Evolutionary conservation across 1,140 invertebrate genomes (phyloP).

Genomic region (Potamilus streckersoni): DNA sequence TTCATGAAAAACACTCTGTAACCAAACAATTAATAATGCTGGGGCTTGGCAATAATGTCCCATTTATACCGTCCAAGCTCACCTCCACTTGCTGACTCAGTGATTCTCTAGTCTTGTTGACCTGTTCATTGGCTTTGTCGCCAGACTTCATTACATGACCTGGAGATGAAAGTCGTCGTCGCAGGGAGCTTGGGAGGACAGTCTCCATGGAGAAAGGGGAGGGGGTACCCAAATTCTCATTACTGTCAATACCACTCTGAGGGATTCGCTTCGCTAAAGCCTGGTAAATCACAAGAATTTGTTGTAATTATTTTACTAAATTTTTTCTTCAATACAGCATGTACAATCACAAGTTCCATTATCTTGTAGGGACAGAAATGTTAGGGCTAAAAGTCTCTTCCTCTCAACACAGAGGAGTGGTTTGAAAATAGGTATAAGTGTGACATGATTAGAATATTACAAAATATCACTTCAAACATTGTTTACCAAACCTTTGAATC

Average conservation of each 20-base stretch:
- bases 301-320: too few species aligned
- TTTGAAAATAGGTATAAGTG: too few species aligned
- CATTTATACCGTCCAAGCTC: conserved; percentile 13
- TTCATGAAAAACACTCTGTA: not conserved
- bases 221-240: conserved; percentile 47
- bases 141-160: conserved; percentile 41
- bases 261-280: conserved; percentile 66
- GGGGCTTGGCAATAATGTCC: too few species aligned
- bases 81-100: conserved; percentile 72
- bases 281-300: conserved; percentile 47
- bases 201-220: conserved; percentile 68
- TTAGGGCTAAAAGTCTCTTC: too few species aligned
- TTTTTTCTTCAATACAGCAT: too few species aligned
- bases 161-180: conserved; percentile 81
- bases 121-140: conserved; percentile 62
- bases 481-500: too few species aligned
- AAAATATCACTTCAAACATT: too few species aligned
- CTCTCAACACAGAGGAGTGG: too few species aligned
- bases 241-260: conserved; percentile 52
- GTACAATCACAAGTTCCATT: too few species aligned
- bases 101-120: conserved; percentile 71
- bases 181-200: conserved; percentile 71
- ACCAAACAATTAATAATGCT: conserved; percentile 10
- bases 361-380: too few species aligned
- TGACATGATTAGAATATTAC: too few species aligned